These are phyloP conservation scores for Callithrix jacchus DNA, from an alignment of 2,113 vertebrate genomes.

Conservation along the genomic window DNA sequence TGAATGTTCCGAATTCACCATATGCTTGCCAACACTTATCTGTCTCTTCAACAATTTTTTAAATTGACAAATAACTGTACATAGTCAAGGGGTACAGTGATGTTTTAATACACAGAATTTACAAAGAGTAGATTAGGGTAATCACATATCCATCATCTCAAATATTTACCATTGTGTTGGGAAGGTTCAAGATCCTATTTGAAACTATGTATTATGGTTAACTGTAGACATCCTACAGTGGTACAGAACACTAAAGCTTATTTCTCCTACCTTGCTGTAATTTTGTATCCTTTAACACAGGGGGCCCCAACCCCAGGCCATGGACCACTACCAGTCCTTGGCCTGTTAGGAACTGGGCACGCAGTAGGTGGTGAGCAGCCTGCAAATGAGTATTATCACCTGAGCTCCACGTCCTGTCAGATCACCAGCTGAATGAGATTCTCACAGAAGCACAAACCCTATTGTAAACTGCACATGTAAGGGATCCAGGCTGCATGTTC, in stretches of 20 bases:
- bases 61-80: background rate
- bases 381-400: no score
- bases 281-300: background rate
- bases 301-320: no score
- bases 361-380: no score
- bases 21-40: background rate
- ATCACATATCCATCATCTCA: background rate
- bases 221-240: background rate
- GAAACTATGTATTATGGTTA: background rate
- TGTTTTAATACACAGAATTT: background rate
- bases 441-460: no score
- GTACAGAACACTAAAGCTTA: background rate
- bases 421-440: no score
- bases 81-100: background rate
- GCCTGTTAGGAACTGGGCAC: no score
- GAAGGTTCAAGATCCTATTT: background rate
- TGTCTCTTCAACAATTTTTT: background rate
- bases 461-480: no score
- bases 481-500: no score
- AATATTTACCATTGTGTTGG: background rate
- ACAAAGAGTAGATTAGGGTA: background rate
- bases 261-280: background rate
- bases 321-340: no score
- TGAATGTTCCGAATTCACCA: background rate
- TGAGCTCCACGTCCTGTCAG: no score